These are phyloP conservation scores for Nemotelus pantherinus DNA, from an alignment of 2,888 invertebrate genomes.

Conservation along the genomic window DNA sequence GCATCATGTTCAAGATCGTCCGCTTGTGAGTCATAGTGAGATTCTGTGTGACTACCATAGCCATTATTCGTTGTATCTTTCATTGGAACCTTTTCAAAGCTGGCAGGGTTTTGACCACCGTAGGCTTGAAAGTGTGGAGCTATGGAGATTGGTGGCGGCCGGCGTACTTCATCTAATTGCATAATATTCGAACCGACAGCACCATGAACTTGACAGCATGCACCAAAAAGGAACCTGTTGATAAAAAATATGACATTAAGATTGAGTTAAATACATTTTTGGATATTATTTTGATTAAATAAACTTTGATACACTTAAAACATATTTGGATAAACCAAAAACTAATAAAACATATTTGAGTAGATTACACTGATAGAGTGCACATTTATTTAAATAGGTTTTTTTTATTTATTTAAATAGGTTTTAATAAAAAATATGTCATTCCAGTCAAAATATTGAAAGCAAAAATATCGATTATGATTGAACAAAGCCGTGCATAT, in stretches of 20 bases:
- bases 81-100: background rate
- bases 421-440: no score
- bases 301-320: no score
- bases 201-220: constrained; percentile 82
- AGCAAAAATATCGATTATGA: no score
- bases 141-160: constrained; percentile 56
- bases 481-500: no score
- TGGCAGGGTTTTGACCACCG: constrained; percentile 44
- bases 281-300: no score
- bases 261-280: background rate
- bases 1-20: constrained; percentile 57
- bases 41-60: constrained; percentile 1
- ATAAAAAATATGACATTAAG: background rate
- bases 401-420: no score
- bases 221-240: constrained; percentile 79
- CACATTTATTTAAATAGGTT: no score
- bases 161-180: constrained; percentile 57
- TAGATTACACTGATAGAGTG: no score
- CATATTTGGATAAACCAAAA: no score
- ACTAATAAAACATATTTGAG: no score
- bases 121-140: constrained; percentile 52
- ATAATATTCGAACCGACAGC: constrained; percentile 64
- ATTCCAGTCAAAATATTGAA: no score
- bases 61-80: background rate
- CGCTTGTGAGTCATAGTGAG: constrained; percentile 30